Conservation (phyloP, 2,797 vertebrate genomes). For the Sebastes melanostomus region DNA sequence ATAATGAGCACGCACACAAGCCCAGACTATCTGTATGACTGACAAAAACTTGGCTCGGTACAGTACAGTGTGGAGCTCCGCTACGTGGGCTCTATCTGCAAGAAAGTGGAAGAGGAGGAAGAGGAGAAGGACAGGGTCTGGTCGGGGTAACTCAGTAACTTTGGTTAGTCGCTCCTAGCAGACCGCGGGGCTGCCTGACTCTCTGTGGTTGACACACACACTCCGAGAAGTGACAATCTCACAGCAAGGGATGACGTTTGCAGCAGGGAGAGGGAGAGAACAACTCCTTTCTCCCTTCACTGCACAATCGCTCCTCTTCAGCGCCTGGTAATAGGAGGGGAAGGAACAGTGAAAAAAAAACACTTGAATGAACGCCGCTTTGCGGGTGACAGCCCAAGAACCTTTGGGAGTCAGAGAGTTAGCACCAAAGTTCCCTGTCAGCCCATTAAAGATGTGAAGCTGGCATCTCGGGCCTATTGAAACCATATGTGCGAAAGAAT, state of each 20-base stretch:
- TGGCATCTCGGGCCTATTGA: conserved; percentile 96
- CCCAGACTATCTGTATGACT: conserved; percentile 17
- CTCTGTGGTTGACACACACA: conserved; percentile 84
- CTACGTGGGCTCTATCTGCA: conserved; percentile 10
- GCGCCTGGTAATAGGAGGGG: conserved; percentile 83
- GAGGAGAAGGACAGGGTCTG: conserved; percentile 23
- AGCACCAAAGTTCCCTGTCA: conserved; percentile 96
- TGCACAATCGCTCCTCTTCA: conserved; percentile 89
- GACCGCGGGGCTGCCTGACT: conserved; percentile 82
- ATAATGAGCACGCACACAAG: conserved; percentile 25
- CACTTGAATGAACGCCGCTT: conserved; percentile 85
- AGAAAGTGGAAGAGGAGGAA: conserved; percentile 3
- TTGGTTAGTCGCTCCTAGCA: conserved; percentile 85
- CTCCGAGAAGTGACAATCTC: conserved; percentile 86
- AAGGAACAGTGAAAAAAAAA: conserved; percentile 56
- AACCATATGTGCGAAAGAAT: conserved; percentile 99
- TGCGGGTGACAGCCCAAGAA: conserved; percentile 95
- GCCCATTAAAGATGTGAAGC: conserved; percentile 98
- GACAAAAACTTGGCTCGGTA: conserved; percentile 77
- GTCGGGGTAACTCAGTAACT: conserved; percentile 84
- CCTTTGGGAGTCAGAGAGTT: conserved; percentile 95
- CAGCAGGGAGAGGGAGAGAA: conserved; percentile 80
- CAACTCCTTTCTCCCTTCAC: conserved; percentile 80
- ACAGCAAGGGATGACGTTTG: conserved; percentile 84
- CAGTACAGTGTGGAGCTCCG: conserved; percentile 57